These are phyloP conservation scores for Carcharodon carcharias DNA, from an alignment of 2,797 vertebrate genomes.

Conservation along the genomic window DNA sequence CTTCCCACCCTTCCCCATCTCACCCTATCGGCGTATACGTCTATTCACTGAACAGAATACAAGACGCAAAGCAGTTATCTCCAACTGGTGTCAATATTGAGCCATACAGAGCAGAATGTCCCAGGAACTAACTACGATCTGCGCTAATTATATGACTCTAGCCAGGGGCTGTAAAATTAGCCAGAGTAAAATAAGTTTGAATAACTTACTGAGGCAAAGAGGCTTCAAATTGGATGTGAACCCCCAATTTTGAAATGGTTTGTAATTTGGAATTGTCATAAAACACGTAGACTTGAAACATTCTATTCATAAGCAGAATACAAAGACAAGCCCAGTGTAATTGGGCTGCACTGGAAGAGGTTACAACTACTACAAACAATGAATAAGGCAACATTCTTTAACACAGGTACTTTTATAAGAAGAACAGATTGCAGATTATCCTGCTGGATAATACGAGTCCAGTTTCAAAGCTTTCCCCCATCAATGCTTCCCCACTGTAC, in stretches of 20 bases:
- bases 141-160: background rate
- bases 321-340: no score
- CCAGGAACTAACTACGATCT: background rate
- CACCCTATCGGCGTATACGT: background rate
- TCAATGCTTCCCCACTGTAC: slow-evolving; percentile 46
- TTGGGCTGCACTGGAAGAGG: background rate
- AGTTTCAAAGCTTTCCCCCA: slow-evolving; percentile 5
- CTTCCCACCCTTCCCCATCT: background rate
- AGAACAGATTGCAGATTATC: slow-evolving; percentile 31
- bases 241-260: background rate
- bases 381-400: slow-evolving; percentile 2
- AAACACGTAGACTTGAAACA: background rate
- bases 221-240: background rate
- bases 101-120: background rate
- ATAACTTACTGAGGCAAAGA: background rate
- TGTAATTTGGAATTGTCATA: background rate
- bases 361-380: background rate
- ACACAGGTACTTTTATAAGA: slow-evolving; percentile 5
- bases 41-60: background rate
- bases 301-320: background rate
- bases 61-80: background rate
- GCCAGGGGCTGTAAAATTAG: background rate
- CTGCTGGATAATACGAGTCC: slow-evolving; percentile 2
- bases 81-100: background rate
- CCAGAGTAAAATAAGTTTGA: background rate